Evolutionary conservation across 1,140 invertebrate species (phyloP), one percentile per base, ranked within the genome.

Genomic region (Druon quercuslanigerum): DNA sequence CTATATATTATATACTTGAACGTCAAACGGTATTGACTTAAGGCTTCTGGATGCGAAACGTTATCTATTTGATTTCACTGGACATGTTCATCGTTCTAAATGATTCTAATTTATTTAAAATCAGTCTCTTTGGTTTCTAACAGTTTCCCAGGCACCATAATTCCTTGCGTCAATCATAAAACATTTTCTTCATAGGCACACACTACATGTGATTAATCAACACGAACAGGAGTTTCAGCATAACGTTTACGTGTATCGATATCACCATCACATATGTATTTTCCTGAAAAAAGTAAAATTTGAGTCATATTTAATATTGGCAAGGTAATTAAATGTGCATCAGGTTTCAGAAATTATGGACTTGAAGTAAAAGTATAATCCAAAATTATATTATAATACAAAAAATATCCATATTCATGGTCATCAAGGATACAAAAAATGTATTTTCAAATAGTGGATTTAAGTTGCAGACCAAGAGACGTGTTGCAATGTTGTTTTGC

Each of bases 201-300:
- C 71, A 89, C 87, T 51, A 87, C 86, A 79, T 89, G 87, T 82
- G 75, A 86, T 91, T 89, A 92, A 83, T 91, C 89, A 66, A 83
- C 79, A 60, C 77, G 90, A 0, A 89, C 87, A 70, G 90, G 89
- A 66, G 91, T 89, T 40, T 89, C 90, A 56, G 90, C 90, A 66
- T 91, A 91, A 73, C 90, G 88, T 73, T 81, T 87, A 73, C 90
- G 86, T 20, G 87, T 84, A 82, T 94, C 94, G n/a, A 91, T 89
- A 84, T 97, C 96, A 77, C 96, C 95, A 91, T 97, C 96, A 91
- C 97, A 98, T 82, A 97, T 96, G 87, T 98, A 98, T 91, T 95
- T 96, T 33, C 95, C 95, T 95, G 77, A 19, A 90, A 87, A 71
- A 71, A 56, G 74, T 81, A 85, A 80, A 33, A 46, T 17, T 12